Conservation (phyloP, 2,113 vertebrate genomes). For the Thinocorus orbignyianus region DNA sequence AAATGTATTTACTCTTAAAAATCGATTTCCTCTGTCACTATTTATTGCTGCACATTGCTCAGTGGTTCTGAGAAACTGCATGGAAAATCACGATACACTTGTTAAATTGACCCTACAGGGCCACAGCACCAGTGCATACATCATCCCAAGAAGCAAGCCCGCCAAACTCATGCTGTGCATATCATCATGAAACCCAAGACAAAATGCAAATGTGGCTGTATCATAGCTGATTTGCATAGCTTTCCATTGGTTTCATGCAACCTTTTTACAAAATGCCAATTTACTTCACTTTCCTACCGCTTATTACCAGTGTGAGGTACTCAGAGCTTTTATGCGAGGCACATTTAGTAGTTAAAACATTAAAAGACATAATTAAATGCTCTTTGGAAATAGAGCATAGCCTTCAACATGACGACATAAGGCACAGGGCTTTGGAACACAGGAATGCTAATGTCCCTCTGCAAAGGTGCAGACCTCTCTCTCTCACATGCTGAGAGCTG, state of each 20-base stretch:
- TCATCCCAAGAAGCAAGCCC: slow-evolving; percentile 53
- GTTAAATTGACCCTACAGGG: slow-evolving; percentile 67
- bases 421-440: not conserved
- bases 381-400: not conserved
- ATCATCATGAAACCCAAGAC: slow-evolving; percentile 56
- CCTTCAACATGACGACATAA: not conserved
- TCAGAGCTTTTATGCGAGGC: slow-evolving; percentile 60
- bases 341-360: slow-evolving; percentile 65
- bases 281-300: slow-evolving; percentile 66
- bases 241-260: slow-evolving; percentile 52
- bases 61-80: slow-evolving; percentile 47
- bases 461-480: not conserved
- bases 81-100: slow-evolving; percentile 62
- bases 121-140: not conserved
- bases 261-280: slow-evolving; percentile 67
- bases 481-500: not conserved
- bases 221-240: slow-evolving; percentile 61
- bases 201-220: slow-evolving; percentile 66
- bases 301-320: slow-evolving; percentile 62
- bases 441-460: not conserved
- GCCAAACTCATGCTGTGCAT: slow-evolving; percentile 62
- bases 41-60: slow-evolving; percentile 42
- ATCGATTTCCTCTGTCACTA: slow-evolving; percentile 61
- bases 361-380: slow-evolving; percentile 46
- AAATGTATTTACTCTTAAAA: slow-evolving; percentile 66